Conservation (phyloP, 1,140 invertebrate genomes). For the Saxidomus purpurata region DNA sequence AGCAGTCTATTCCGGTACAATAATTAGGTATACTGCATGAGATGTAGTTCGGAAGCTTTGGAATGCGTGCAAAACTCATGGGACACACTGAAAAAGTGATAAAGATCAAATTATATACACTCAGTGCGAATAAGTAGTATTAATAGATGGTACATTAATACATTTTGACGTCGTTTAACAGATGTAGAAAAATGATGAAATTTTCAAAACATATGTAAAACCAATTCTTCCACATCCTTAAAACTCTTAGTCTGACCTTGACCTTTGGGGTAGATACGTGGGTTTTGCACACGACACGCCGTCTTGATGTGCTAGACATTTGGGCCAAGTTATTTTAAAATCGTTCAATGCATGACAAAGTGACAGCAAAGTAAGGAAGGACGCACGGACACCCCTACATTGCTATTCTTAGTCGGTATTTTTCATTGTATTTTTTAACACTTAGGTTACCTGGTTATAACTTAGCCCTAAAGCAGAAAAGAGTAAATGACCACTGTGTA, state of each 20-base stretch:
- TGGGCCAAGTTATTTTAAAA: no score
- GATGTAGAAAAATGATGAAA: background rate
- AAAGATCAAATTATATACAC: background rate
- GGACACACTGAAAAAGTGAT: conserved; percentile 74
- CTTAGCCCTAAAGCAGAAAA: no score
- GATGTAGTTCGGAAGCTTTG: conserved; percentile 45
- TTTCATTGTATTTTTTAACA: no score
- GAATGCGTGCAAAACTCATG: conserved; percentile 60
- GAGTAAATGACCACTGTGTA: no score
- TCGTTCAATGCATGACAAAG: no score
- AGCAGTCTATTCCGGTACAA: conserved; percentile 74
- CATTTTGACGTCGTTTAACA: background rate
- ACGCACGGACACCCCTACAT: background rate
- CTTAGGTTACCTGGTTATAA: no score
- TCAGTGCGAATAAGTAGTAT: background rate
- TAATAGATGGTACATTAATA: background rate
- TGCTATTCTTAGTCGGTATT: background rate
- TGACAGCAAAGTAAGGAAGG: background rate
- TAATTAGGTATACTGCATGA: conserved; percentile 70
- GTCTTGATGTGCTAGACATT: no score
- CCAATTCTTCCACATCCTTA: no score
- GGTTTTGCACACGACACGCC: no score
- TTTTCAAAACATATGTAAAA: background rate
- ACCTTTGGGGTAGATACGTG: no score
- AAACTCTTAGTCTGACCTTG: no score